Conservation (phyloP, 2,888 invertebrate genomes). For the Drosophila paramelanica region DNA sequence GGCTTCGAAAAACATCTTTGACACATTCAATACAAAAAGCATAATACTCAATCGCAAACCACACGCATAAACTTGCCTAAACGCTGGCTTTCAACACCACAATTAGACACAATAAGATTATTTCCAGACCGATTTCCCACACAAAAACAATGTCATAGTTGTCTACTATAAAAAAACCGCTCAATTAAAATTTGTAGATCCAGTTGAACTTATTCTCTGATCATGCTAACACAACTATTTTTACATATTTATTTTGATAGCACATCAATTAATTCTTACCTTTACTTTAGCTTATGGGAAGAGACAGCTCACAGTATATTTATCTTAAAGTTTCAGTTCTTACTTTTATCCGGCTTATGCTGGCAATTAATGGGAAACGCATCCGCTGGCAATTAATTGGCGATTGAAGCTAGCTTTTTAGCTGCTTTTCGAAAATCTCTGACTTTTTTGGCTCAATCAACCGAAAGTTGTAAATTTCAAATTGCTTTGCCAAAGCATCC, state of each 20-base stretch:
- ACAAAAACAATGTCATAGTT: no score
- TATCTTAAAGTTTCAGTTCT: conserved; percentile 1
- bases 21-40: no score
- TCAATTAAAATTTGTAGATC: no score
- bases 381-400: conserved; percentile 32
- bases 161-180: no score
- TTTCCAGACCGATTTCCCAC: no score
- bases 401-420: conserved; percentile 28
- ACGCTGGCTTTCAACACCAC: no score
- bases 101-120: no score
- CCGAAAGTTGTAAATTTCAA: conserved; percentile 74
- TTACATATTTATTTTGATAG: neutral
- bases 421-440: conserved; percentile 16
- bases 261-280: conserved; percentile 1
- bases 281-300: neutral
- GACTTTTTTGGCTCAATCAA: conserved; percentile 56
- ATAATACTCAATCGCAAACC: no score
- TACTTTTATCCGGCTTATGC: neutral
- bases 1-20: no score
- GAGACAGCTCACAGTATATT: neutral
- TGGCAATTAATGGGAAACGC: conserved; percentile 35
- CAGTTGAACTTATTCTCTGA: neutral
- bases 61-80: no score
- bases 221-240: neutral
- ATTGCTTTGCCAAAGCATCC: conserved; percentile 47